Conservation (phyloP, 2,797 vertebrate genomes). For the Poeciliopsis gracilis region DNA sequence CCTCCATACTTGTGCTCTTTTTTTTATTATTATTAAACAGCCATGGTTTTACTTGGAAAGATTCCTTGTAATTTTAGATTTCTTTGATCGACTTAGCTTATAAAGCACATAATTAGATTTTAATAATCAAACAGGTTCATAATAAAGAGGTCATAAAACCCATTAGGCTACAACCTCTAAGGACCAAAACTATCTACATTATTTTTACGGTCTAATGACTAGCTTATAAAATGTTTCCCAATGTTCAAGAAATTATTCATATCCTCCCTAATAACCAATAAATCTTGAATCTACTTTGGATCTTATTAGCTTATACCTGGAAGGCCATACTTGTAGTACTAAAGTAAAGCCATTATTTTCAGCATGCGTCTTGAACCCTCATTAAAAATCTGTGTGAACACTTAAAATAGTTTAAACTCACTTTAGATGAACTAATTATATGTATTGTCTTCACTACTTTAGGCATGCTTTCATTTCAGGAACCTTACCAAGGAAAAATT, state of each 20-base stretch:
- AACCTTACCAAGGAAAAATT: neutral
- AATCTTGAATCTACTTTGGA: neutral
- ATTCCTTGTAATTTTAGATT: neutral
- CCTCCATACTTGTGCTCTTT: too few species aligned
- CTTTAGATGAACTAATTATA: neutral
- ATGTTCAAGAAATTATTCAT: neutral
- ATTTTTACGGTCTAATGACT: neutral
- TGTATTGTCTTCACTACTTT: neutral
- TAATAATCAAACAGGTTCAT: neutral
- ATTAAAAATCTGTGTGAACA: neutral
- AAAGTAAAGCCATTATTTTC: neutral
- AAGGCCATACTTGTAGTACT: neutral
- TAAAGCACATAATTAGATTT: constrained; percentile 1
- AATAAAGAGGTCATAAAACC: neutral
- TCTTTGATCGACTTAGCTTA: neutral
- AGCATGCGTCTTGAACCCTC: neutral
- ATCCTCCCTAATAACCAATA: neutral
- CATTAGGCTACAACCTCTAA: neutral
- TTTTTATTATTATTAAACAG: neutral
- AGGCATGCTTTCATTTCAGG: neutral
- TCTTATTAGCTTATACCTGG: neutral
- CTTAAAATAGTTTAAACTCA: neutral
- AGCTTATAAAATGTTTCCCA: neutral
- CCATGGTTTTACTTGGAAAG: neutral
- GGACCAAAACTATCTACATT: neutral